phyloP scores from a whole-genome alignment of 2,113 vertebrate genomes.

The Ploceus nigricollis region DNA sequence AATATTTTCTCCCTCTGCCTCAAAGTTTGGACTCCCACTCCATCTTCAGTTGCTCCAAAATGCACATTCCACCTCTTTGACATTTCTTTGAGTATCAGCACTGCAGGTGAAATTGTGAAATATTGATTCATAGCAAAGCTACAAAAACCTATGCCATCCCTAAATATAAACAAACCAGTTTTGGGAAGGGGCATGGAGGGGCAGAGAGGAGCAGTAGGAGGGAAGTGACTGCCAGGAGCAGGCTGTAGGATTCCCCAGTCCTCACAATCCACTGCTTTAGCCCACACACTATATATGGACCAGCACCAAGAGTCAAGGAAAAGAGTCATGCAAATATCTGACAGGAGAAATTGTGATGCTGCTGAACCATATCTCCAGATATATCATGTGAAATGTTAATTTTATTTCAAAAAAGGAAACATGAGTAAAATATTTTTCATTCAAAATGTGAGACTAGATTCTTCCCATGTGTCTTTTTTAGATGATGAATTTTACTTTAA shows the following conservation, averaged over 20 bases:
- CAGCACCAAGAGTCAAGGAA: neutral
- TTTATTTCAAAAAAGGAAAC: neutral
- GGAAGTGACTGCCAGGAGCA: neutral
- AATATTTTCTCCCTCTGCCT: neutral
- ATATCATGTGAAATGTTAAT: neutral
- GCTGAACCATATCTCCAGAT: neutral
- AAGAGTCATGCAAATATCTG: neutral
- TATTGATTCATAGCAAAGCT: neutral
- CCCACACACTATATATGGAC: rapidly evolving
- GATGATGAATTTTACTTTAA: neutral
- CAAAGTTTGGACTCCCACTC: neutral
- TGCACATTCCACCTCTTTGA: neutral
- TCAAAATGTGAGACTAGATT: neutral
- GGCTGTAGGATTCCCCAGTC: neutral
- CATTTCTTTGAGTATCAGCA: neutral
- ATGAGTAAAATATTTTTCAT: neutral
- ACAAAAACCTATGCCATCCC: neutral
- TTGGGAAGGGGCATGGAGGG: neutral
- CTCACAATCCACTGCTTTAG: neutral
- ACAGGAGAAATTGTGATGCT: neutral
- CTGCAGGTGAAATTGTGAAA: neutral
- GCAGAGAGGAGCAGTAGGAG: neutral
- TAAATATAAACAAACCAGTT: neutral
- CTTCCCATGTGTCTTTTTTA: neutral
- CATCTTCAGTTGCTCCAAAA: neutral